Evolutionary conservation across 37 sponge, comb jelly and placozoan species (phyloP), one percentile per base, ranked within the genome.

Genomic region (Beroe forskalii): DNA sequence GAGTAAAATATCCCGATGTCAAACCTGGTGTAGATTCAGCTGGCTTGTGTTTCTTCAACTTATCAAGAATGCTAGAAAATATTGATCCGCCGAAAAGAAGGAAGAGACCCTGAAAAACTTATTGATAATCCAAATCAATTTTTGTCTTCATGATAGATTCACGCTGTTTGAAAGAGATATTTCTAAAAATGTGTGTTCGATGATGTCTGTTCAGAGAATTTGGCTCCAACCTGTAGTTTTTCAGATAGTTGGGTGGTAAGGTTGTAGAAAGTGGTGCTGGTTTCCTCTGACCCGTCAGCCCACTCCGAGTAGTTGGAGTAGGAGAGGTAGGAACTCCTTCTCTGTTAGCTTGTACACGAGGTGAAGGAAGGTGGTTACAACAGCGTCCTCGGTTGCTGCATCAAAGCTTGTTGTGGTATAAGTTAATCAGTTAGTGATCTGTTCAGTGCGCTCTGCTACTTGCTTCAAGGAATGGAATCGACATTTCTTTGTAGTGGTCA

Each of bases 261-360:
- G 55, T 80, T 80, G 86, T 30, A 80, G 86, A 80, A 80, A 27
- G 86, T 42, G 8, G 35, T 80, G 4, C 86, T 44, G 1, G n/a
- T 80, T 30, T 41, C 86, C 24, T 33, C 40, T 20, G 27, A 23
- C 30, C 31, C 86, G 1, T 80, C 48, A 6, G 86, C 40, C 86
- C 86, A 80, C 86, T 80, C n/a, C 86, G n/a, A 80, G 86, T 6
- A 80, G 48, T 23, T 17, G 24, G 8, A 80, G n/a, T 12, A 80
- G 86, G 40, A 80, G 86, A 22, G 86, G 86, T 0, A 80, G 86
- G 28, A 80, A 80, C 44, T 80, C 86, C 28, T 80, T 80, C 86
- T 80, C 86, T 27, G 86, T 80, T 43, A 80, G 86, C 86, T 80
- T 80, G 86, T 80, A 80, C 86, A 80, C 86, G 48, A 80, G 86